Percentiles rank a stretch among this genome's conserved stretches.
phyloP scores from a whole-genome alignment of 1,140 invertebrate species.

The Zophobas atratus region DNA sequence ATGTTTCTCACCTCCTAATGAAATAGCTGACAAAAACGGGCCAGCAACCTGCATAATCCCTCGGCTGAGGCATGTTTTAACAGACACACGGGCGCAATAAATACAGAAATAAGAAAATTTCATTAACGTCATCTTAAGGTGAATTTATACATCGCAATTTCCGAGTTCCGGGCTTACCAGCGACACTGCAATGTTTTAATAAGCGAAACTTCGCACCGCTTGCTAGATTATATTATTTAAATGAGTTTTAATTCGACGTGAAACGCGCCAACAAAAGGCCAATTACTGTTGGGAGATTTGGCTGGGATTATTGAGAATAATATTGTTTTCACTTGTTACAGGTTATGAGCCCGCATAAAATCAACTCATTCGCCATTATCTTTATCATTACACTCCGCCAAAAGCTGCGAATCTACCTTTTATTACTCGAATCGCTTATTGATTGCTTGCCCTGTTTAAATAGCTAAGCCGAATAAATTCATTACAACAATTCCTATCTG shows the following conservation, averaged over 20 bases:
- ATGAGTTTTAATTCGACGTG: conserved; percentile 64
- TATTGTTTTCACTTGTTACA: conserved; percentile 54
- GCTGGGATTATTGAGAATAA: conserved; percentile 52
- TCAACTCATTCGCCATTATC: conserved; percentile 55
- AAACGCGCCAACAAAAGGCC: conserved; percentile 58
- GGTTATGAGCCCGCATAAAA: conserved; percentile 54
- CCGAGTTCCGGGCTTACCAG: conserved; percentile 64
- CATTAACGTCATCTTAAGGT: conserved; percentile 73
- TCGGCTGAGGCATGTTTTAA: conserved; percentile 41
- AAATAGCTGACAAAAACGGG: conserved; percentile 40
- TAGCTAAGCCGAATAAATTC: conserved; percentile 52
- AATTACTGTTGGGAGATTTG: conserved; percentile 60
- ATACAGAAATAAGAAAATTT: conserved; percentile 70
- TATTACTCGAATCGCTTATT: conserved; percentile 51
- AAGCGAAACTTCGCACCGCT: conserved; percentile 58
- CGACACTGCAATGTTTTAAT: conserved; percentile 65
- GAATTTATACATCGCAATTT: conserved; percentile 72
- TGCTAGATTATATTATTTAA: conserved; percentile 64
- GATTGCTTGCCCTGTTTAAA: conserved; percentile 49
- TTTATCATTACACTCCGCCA: conserved; percentile 55
- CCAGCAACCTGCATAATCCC: conserved; percentile 19
- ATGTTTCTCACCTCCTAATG: conserved; percentile 42
- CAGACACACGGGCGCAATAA: conserved; percentile 64
- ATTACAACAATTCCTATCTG: conserved; percentile 42
- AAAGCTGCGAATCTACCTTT: conserved; percentile 45